These are phyloP conservation scores for Campylomormyrus numenius DNA, from an alignment of 2,113 vertebrate genomes.

Conservation along the genomic window DNA sequence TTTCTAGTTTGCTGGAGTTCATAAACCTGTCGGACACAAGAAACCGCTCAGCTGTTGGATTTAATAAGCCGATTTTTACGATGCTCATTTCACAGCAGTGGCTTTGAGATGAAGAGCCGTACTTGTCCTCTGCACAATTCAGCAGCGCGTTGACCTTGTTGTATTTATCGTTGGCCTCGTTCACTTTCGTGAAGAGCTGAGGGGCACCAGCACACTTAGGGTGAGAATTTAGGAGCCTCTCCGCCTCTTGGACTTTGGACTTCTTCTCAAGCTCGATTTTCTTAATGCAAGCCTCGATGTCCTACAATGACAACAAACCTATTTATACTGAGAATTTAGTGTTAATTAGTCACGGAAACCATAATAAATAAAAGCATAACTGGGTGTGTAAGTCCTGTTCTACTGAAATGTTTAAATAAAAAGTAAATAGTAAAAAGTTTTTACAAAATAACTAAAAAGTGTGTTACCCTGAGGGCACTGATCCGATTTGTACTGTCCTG, in stretches of 20 bases:
- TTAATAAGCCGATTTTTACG: background rate
- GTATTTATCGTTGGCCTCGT: slow-evolving; percentile 73
- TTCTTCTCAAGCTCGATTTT: slow-evolving; percentile 74
- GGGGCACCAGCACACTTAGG: slow-evolving; percentile 61
- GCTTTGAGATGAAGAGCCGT: slow-evolving; percentile 33
- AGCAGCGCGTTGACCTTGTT: slow-evolving; percentile 73
- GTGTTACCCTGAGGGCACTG: slow-evolving; percentile 75
- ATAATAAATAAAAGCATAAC: background rate
- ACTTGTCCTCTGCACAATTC: slow-evolving; percentile 80
- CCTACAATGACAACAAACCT: slow-evolving; percentile 53
- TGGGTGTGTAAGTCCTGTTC: background rate
- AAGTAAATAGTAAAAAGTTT: background rate
- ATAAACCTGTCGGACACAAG: slow-evolving; percentile 60
- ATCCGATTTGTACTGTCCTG: slow-evolving; percentile 82
- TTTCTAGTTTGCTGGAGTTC: slow-evolving; percentile 75
- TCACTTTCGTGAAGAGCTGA: slow-evolving; percentile 72
- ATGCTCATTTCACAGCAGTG: background rate
- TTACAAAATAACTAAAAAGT: background rate
- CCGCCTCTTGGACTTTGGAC: slow-evolving; percentile 64
- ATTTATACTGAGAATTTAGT: background rate
- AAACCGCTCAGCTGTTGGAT: background rate
- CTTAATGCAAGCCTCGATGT: slow-evolving; percentile 65
- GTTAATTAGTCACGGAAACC: background rate
- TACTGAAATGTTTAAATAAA: background rate
- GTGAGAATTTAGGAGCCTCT: slow-evolving; percentile 68